Conservation (phyloP, 2,888 invertebrate species). For the Synergus gifuensis region DNA sequence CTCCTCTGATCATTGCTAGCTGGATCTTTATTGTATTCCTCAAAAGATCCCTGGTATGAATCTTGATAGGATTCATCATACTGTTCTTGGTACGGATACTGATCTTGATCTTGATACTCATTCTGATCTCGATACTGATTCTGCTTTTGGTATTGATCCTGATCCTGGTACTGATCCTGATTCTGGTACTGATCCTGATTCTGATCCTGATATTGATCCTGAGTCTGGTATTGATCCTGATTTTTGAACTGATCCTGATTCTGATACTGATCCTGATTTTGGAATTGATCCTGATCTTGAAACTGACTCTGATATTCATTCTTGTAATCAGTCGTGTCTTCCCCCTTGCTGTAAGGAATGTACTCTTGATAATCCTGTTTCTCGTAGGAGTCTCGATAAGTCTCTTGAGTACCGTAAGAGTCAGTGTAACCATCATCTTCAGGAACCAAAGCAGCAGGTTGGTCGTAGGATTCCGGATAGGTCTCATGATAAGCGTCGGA, state of each 20-base stretch:
- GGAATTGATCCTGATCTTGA: conserved; percentile 55
- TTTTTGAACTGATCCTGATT: neutral
- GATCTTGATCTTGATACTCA: conserved; percentile 57
- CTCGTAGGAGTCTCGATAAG: conserved; percentile 64
- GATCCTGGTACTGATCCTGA: conserved; percentile 44
- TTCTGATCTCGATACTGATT: conserved; percentile 64
- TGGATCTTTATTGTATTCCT: conserved; percentile 66
- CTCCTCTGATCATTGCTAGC: conserved; percentile 62
- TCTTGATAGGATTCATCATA: conserved; percentile 67
- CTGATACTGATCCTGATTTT: conserved; percentile 58
- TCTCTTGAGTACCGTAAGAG: conserved; percentile 57
- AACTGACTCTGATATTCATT: conserved; percentile 65
- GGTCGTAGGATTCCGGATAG: conserved; percentile 54
- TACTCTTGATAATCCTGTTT: conserved; percentile 64
- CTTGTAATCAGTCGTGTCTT: conserved; percentile 59
- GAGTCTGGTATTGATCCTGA: conserved; percentile 17
- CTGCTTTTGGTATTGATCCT: conserved; percentile 49
- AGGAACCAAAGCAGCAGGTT: conserved; percentile 56
- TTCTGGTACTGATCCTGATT: conserved; percentile 60
- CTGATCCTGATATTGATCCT: conserved; percentile 63
- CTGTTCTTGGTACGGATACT: conserved; percentile 53
- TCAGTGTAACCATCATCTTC: conserved; percentile 56
- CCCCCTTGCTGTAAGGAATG: conserved; percentile 68
- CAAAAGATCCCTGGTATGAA: conserved; percentile 68
- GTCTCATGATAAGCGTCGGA: conserved; percentile 55